phyloP scores from a whole-genome alignment of 35 echinoderm and acorn worm species.

The Hemicentrotus pulcherrimus region DNA sequence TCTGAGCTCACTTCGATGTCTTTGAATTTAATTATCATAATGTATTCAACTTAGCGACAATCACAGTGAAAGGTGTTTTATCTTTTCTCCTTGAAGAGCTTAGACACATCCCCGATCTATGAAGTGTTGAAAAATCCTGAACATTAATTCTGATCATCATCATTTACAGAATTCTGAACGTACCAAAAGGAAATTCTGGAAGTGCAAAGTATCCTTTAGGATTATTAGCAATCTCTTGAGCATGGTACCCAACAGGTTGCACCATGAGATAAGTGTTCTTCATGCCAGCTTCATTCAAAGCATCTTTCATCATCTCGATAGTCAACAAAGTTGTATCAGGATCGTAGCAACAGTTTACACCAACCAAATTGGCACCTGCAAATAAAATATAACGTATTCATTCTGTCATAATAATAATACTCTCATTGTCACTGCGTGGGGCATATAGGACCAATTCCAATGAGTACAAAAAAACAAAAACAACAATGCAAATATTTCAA shows the following conservation, averaged over 20 bases:
- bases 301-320: conserved; percentile 79
- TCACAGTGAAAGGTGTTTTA: too few relatives aligned
- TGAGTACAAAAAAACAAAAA: too few relatives aligned
- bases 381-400: neutral
- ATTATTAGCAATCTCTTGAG: conserved; percentile 57
- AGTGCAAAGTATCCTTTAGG: conserved; percentile 56
- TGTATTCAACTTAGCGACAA: too few relatives aligned
- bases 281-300: conserved; percentile 60
- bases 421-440: too few relatives aligned
- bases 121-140: conserved; percentile 53
- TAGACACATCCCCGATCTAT: conserved; percentile 64
- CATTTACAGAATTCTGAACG: conserved; percentile 52
- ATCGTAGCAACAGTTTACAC: conserved; percentile 86
- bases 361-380: conserved; percentile 83
- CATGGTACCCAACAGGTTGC: conserved; percentile 81
- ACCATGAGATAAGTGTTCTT: conserved; percentile 66
- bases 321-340: conserved; percentile 61
- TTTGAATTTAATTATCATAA: neutral
- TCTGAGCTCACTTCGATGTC: too few relatives aligned
- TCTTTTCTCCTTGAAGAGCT: conserved; percentile 66
- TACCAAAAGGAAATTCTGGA: conserved; percentile 89
- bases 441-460: too few relatives aligned
- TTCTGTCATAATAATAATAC: too few relatives aligned
- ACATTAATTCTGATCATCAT: conserved; percentile 68
- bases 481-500: too few relatives aligned